These are phyloP conservation scores for Apostichopus parvimensis DNA, from an alignment of 35 echinoderm and acorn worm species.

Conservation along the genomic window DNA sequence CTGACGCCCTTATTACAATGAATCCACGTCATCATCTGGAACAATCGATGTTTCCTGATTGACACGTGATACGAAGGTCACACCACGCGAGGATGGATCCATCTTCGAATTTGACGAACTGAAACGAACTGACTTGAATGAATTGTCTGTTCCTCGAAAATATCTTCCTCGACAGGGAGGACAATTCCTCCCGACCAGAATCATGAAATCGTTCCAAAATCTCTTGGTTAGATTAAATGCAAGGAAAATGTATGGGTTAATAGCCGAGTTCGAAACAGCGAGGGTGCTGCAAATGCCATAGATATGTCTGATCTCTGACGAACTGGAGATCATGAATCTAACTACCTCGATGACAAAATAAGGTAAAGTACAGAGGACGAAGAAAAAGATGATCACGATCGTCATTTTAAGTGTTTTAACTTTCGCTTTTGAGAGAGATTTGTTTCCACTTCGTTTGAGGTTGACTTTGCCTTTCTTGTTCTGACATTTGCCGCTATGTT, in stretches of 20 bases:
- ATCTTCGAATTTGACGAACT: conserved; percentile 81
- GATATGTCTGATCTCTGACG: neutral
- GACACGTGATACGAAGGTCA: conserved; percentile 38
- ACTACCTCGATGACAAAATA: conserved; percentile 85
- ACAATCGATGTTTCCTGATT: conserved; percentile 6
- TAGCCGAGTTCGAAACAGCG: conserved; percentile 77
- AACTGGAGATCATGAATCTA: neutral
- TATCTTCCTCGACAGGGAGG: conserved; percentile 56
- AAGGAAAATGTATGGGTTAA: conserved; percentile 90
- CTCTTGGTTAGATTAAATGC: conserved; percentile 76
- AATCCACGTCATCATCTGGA: conserved; percentile 48
- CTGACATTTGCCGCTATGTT: conserved; percentile 64
- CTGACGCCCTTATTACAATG: neutral
- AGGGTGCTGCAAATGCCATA: conserved; percentile 73
- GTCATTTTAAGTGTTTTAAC: conserved; percentile 92
- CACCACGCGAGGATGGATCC: conserved; percentile 34
- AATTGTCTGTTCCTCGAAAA: conserved; percentile 53
- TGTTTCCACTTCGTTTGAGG: conserved; percentile 58
- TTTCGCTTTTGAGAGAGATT: conserved; percentile 84
- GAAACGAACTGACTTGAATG: conserved; percentile 78
- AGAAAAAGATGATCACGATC: conserved; percentile 84
- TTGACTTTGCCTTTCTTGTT: conserved; percentile 67
- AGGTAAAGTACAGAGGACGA: conserved; percentile 79
- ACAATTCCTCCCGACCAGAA: conserved; percentile 53
- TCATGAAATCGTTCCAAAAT: conserved; percentile 77